These are phyloP conservation scores for Barbus barbus DNA, from an alignment of 2,113 vertebrate genomes.

Conservation along the genomic window DNA sequence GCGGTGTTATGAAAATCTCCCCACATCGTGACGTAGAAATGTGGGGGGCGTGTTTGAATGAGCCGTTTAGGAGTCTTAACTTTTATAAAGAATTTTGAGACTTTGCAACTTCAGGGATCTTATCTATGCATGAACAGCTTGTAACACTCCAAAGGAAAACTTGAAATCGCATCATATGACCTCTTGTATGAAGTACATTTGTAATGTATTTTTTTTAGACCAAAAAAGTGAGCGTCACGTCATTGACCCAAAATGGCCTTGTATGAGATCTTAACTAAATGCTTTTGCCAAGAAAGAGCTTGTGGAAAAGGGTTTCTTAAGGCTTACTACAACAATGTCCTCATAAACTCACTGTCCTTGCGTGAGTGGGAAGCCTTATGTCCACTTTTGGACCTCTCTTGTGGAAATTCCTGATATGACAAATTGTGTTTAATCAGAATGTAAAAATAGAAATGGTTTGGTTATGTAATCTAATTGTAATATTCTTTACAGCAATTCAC, in stretches of 20 bases:
- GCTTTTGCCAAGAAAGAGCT: background rate
- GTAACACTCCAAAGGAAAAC: no score
- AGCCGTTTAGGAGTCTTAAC: no score
- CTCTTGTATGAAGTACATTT: background rate
- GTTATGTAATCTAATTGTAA: conserved; percentile 67
- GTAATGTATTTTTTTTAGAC: background rate
- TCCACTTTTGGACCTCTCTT: conserved; percentile 64
- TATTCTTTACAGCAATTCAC: conserved; percentile 58
- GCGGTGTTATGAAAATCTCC: no score
- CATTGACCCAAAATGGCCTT: background rate
- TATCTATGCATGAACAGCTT: no score
- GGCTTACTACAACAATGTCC: background rate
- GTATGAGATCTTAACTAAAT: background rate
- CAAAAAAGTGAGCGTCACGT: background rate
- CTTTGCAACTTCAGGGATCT: no score
- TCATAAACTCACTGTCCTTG: background rate
- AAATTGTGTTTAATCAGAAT: conserved; percentile 57
- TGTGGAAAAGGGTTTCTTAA: background rate
- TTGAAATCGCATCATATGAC: no score
- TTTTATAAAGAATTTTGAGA: no score
- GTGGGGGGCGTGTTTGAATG: no score
- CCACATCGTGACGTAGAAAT: no score
- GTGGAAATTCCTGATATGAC: conserved; percentile 70
- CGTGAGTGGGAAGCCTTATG: conserved; percentile 34
- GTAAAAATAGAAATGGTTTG: conserved; percentile 77